Evolutionary conservation across 2,888 invertebrate genomes (phyloP), one percentile per base, ranked within the genome.

Genomic region (Neoascia interrupta): DNA sequence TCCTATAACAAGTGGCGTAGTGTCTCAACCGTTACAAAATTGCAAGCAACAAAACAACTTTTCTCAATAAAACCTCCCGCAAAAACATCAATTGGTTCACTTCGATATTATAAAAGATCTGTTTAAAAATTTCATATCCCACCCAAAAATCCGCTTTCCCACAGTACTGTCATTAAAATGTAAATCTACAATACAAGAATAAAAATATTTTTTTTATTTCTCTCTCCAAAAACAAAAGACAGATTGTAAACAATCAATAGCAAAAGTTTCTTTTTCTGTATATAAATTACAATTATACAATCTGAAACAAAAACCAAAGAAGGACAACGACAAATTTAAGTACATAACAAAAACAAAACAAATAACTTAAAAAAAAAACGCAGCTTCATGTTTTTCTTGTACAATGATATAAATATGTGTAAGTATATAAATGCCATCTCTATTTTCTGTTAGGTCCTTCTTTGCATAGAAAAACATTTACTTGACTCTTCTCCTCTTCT

Each of bases 241-340:
- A 64, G 54, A 75, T 75, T 61, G 69, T 69, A 41, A 69, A 26
- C 51, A 58, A 60, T 60, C 49, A 58, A 69, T 51, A 41, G 34
- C 34, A 58, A 76, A 76, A 70, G 37, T 76, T 75, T n/a, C 3
- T 31, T 6, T 69, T 58, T 26, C 39, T 18, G 45, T 56, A 69
- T 28, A 69, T 64, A 76, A 64, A 60, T 64, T 76, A 43, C 39
- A 64, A 64, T 23, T 70, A 64, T 53, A 49, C 58, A 58, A 66
- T 56, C 63, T 28, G 26, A 36, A 51, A 41, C 49, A 28, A 43
- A 31, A 45, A 23, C 28, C 26, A 18, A 26, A 53, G 18, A 10
- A 47, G 16, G 37, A 66, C 51, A 53, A 56, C 18, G 2, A 31
- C 8, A 19, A 43, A 15, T 11, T 36, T 68, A 68, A 74, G 68